Conservation (phyloP, 2,888 invertebrate species). For the Dione vanillae region DNA sequence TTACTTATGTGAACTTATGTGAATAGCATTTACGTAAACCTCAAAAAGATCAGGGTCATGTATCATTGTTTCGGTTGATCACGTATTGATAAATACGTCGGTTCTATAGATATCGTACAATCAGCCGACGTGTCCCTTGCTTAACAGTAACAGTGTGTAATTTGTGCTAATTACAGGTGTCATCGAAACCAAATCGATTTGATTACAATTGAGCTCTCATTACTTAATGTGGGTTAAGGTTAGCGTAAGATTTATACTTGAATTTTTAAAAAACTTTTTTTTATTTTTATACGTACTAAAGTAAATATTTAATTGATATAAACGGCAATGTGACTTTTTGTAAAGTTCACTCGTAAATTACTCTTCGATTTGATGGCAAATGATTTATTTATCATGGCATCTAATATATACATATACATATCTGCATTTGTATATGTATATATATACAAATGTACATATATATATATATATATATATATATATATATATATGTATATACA, state of each 20-base stretch:
- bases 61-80: constrained; percentile 48
- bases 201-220: constrained; percentile 51
- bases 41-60: constrained; percentile 45
- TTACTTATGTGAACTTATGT: too few species aligned
- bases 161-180: constrained; percentile 50
- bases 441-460: too few species aligned
- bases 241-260: constrained; percentile 14
- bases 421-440: too few species aligned
- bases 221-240: constrained; percentile 52
- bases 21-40: constrained; percentile 1
- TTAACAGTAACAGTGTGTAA: constrained; percentile 48
- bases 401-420: too few species aligned
- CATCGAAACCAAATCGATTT: constrained; percentile 47
- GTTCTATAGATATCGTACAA: constrained; percentile 50
- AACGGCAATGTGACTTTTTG: constrained; percentile 3
- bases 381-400: background rate
- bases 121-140: constrained; percentile 49
- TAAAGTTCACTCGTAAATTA: constrained; percentile 9
- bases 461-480: too few species aligned
- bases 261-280: background rate
- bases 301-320: constrained; percentile 19
- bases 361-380: background rate
- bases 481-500: too few species aligned
- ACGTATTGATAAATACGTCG: constrained; percentile 50
- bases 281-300: constrained; percentile 2